Evolutionary conservation across 1,140 invertebrate genomes (phyloP), one percentile per base, ranked within the genome.

Genomic region (Camponotus vicinus): DNA sequence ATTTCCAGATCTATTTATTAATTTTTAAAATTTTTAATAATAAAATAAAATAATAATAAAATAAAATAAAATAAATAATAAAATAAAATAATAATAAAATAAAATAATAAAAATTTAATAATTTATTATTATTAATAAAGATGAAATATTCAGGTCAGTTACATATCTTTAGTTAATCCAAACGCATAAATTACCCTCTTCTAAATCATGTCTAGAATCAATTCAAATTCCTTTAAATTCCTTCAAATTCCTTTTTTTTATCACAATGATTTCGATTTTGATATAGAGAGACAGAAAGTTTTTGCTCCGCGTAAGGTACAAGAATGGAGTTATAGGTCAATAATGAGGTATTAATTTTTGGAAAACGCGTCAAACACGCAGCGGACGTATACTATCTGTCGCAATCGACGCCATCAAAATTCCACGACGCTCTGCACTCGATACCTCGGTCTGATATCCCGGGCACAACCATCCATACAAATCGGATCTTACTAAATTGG

Each of bases 401-500:
- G 49, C 83, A 49, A 73, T 80, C 34, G 79, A 59, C 71, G 63
- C 37, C 27, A 89, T 89, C 63, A 86, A 86, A 86, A 89, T 89
- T 89, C 77, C 76, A 61, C 42, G 40, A 6, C 3, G 40, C n/a
- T 66, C 73, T 59, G 49, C 59, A 57, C 73, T 89, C 73, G 87
- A 88, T 89, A 86, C 57, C 49, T 21, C 49, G n/a, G 55, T 49
- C 69, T 85, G 87, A 83, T 89, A 88, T 86, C 87, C 49, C 52
- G 59, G 49, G 63, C 37, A 66, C 45, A 40, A 70, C 57, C 85
- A 84, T 89, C 89, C 88, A 76, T 89, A 87, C 88, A 85, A 90
- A 90, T 90, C 85, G 88, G 79, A 87, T 89, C 78, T 87, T 80
- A 76, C 75, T 82, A 89, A 90, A 90, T 90, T 90, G 88, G 75